Evolutionary conservation across 1,140 invertebrate genomes (phyloP).

Genomic region (Lineus longissimus): DNA sequence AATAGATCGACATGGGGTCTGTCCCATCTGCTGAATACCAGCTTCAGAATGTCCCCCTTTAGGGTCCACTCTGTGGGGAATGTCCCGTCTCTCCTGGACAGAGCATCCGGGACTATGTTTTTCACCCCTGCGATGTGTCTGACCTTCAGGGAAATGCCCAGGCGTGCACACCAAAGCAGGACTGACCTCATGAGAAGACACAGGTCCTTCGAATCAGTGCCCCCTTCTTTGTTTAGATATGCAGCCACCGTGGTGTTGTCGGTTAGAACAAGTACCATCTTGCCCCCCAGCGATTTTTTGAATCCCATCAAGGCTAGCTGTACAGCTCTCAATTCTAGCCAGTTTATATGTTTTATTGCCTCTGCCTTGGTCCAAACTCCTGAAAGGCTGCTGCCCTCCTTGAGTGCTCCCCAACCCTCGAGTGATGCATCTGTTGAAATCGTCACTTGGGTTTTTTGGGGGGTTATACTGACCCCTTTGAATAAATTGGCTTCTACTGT

Average conservation of each 20-base stretch:
- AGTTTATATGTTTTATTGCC: conserved; percentile 13
- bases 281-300: too few species aligned
- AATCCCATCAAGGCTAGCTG: conserved; percentile 10
- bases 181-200: conserved; percentile 9
- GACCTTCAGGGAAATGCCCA: conserved; percentile 6
- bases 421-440: conserved; percentile 16
- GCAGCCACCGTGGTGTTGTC: too few species aligned
- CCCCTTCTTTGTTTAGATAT: conserved; percentile 12
- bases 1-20: conserved; percentile 20
- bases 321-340: conserved; percentile 16
- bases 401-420: conserved; percentile 16
- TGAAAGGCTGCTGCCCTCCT: not conserved
- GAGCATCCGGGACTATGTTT: conserved; percentile 8
- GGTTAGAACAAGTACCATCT: too few species aligned
- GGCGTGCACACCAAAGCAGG: conserved; percentile 3
- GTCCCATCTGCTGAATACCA: not conserved
- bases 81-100: not conserved
- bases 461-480: not conserved
- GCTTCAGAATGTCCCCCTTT: not conserved
- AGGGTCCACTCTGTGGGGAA: not conserved
- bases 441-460: not conserved
- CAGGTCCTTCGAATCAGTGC: conserved; percentile 10
- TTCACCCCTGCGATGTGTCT: conserved; percentile 8
- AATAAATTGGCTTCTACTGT: conserved; percentile 4
- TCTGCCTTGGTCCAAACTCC: conserved; percentile 5